Base-by-base conservation (phyloP, 2,888 invertebrate genomes). In the Heteropelma amictum region DNA sequence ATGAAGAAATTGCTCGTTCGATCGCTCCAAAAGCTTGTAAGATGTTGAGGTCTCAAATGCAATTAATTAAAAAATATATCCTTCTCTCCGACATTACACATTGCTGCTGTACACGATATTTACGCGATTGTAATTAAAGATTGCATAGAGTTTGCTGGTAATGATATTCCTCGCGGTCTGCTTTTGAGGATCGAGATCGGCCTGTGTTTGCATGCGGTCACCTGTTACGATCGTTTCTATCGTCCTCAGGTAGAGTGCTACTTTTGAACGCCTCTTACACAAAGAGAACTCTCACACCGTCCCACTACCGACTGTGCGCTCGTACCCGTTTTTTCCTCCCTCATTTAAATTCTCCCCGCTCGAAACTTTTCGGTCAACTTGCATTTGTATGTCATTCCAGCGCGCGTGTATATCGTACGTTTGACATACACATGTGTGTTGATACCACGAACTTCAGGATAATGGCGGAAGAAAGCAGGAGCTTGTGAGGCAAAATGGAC, bases 41-140 rank as follows among this genome's bases (percentile, higher is more conserved):
- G 28, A 56, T 19, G 40, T 17, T 8, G 21, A 3, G 14, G 42
- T 3, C 2, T 23, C 21, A 26, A 49, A 49, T 12, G 35, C 38
- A 38, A n/a, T 10, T 7, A 53, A 53, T 23, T 30, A 14, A 58
- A 49, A 40, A 49, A 45, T 63, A 19, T 14, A 49, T 28, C 35
- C 42, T 42, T 68, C 61, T 69, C 49, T 23, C 17, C 26, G 23
- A 63, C 54, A 58, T 26, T 3, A 40, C 8, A 51, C 28, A 40
- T 19, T 30, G 14, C 33, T n/a, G n/a, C n/a, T n/a, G n/a, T n/a
- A n/a, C n/a, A n/a, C n/a, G n/a, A 38, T 28, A 38, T 35, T 8
- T 26, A 60, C 58, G 69, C 58, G 74, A 74, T 74, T 74, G 74
- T 56, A 74, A 74, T 74, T 74, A 70, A 70, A 70, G 74, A 74